Evolutionary conservation across 2,113 vertebrate species (phyloP).

Genomic region (Fulmarus glacialis): DNA sequence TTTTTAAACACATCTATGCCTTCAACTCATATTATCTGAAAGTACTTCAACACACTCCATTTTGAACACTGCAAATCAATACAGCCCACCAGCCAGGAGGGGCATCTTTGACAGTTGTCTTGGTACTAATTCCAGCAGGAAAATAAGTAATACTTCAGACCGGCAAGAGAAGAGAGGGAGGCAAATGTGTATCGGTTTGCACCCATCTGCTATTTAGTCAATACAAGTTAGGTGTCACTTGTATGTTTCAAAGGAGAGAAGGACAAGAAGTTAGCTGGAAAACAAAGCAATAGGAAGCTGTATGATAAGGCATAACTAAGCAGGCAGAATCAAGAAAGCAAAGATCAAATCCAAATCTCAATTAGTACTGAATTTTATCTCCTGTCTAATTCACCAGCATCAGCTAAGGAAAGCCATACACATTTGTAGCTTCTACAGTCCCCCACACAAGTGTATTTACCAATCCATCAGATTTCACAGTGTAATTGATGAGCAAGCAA

Average conservation of each 20-base stretch:
- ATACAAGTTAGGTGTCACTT: not conserved
- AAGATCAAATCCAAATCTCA: not conserved
- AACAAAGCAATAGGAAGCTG: not conserved
- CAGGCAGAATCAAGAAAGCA: not conserved
- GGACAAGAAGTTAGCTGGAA: not conserved
- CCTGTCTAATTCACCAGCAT: not conserved
- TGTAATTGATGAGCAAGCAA: not conserved
- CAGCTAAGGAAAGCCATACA: not conserved
- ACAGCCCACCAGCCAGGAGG: not conserved
- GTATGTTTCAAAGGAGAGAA: not conserved
- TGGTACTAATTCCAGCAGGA: not conserved
- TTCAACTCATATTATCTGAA: not conserved
- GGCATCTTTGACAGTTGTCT: not conserved
- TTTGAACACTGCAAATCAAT: not conserved
- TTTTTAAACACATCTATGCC: not conserved
- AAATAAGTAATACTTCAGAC: not conserved
- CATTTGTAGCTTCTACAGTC: not conserved
- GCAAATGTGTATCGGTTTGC: not conserved
- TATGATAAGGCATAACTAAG: rapidly evolving
- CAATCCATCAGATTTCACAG: not conserved
- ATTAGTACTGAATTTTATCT: not conserved
- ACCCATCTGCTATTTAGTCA: not conserved
- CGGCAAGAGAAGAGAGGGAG: not conserved
- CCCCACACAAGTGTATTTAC: not conserved
- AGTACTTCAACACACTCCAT: not conserved